Base-by-base conservation (phyloP, 2,888 invertebrate genomes). In the Aporophyla nigra region DNA sequence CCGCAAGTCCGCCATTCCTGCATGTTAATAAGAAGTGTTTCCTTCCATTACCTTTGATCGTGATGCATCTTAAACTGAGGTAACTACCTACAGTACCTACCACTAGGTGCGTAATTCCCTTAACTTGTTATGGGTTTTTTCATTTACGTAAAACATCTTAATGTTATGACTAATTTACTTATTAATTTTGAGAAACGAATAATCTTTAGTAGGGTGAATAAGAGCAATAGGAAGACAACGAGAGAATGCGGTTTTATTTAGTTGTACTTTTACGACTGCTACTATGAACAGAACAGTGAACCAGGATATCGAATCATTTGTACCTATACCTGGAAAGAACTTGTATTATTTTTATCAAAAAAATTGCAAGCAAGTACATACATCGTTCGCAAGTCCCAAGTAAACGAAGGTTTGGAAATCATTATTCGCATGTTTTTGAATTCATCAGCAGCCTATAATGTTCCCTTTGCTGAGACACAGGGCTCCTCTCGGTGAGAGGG, bases 91-190 rank as follows among this genome's bases (percentile, higher is more conserved):
- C 33, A 33, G 49, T 54, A 53, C 27, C 12, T 49, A 40, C 19
- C 7, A 16, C 24, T n/a, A 62, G 33, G 16, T 49, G 16, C 53
- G 65, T 69, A 43, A 71, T 43, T 67, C 40, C 19, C 27, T 71
- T 27, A 49, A 5, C 43, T 68, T 33, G 46, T 10, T 51, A 24
- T 71, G 83, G 80, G 83, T 77, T 83, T 83, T 76, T 76, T 73
- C 49, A 51, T 62, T 71, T 58, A 80, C 80, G 80, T 71, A 69
- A 62, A 77, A 51, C 9, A 69, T 65, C 70, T 66, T 40, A 56
- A 14, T 46, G n/a, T 1, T 24, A 49, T 83, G 83, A 83, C 12
- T 70, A 65, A 80, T 46, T 46, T 12, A 33, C 33, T 33, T 33
- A 46, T 68, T 14, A 4, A 53, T 71, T 73, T 53, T 33, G 9